Evolutionary conservation across 2,113 vertebrate species (phyloP).

Genomic region (Puma concolor): DNA sequence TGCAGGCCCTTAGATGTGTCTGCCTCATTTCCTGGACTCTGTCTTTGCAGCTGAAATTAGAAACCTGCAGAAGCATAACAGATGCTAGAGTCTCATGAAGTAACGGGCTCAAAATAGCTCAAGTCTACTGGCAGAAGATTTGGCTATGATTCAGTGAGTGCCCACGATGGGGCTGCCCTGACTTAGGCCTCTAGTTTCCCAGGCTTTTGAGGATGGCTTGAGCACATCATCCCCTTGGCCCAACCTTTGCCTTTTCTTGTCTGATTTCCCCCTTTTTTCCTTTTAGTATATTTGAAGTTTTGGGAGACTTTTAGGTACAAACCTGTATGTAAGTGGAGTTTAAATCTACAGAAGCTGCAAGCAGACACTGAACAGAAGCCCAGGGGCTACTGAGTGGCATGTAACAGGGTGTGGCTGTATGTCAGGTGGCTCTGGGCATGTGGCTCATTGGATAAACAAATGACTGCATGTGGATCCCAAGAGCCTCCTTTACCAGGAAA

Average conservation of each 20-base stretch:
- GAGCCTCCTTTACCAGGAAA: background rate
- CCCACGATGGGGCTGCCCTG: background rate
- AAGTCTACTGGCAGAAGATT: background rate
- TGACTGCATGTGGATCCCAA: background rate
- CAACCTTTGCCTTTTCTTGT: background rate
- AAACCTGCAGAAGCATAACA: conserved; percentile 68
- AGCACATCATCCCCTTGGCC: background rate
- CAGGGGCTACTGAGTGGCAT: fast-evolving
- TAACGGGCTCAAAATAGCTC: conserved; percentile 63
- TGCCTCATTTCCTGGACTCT: conserved; percentile 77
- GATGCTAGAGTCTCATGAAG: conserved; percentile 65
- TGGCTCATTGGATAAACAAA: conserved; percentile 49
- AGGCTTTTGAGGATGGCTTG: background rate
- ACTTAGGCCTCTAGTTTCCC: background rate
- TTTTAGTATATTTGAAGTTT: background rate
- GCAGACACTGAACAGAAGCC: background rate
- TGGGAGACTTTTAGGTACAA: background rate
- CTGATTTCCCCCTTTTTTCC: background rate
- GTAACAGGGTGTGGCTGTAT: background rate
- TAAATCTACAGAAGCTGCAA: background rate
- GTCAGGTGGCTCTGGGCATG: background rate
- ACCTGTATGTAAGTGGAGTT: background rate
- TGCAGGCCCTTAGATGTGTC: conserved; percentile 63
- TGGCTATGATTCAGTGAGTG: background rate
- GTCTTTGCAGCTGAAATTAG: conserved; percentile 77